Evolutionary conservation across 2,797 vertebrate species (phyloP).

Genomic region (Podargus strigoides): DNA sequence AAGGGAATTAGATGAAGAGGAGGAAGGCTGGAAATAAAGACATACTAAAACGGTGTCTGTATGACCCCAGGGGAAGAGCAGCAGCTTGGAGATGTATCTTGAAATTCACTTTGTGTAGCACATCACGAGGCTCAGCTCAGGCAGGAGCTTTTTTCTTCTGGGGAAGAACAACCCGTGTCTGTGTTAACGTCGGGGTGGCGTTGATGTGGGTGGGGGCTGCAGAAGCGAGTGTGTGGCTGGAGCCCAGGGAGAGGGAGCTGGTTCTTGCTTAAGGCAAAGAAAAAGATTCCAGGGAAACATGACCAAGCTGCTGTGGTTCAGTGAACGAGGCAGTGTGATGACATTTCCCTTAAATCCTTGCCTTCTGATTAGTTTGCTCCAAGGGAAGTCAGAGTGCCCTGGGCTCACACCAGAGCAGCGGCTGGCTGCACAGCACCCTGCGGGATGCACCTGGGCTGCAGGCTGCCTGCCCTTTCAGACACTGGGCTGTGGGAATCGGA

Average conservation of each 20-base stretch:
- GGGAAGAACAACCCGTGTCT: rapidly evolving
- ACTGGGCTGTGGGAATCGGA: not conserved
- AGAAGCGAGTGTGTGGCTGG: not conserved
- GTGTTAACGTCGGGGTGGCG: rapidly evolving
- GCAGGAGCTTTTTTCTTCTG: not conserved
- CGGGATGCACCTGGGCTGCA: not conserved
- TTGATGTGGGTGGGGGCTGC: not conserved
- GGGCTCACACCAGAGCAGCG: rapidly evolving
- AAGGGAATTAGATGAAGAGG: conserved; percentile 39
- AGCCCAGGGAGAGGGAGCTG: not conserved
- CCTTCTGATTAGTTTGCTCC: not conserved
- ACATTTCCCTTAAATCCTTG: not conserved
- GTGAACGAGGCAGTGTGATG: not conserved
- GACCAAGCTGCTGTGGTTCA: not conserved
- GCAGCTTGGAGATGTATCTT: not conserved
- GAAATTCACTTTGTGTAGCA: not conserved
- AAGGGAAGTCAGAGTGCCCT: rapidly evolving
- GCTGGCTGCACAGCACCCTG: not conserved
- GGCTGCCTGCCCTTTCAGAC: not conserved
- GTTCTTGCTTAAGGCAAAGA: not conserved
- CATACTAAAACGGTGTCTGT: not conserved
- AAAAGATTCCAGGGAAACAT: not conserved
- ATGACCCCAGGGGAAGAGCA: conserved; percentile 23
- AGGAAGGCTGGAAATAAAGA: conserved; percentile 33
- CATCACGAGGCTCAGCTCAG: not conserved